Percentiles rank a stretch among this genome's conserved stretches.
Evolutionary conservation across 2,113 vertebrate species (phyloP).

Genomic region (Stigmatopora nigra): DNA sequence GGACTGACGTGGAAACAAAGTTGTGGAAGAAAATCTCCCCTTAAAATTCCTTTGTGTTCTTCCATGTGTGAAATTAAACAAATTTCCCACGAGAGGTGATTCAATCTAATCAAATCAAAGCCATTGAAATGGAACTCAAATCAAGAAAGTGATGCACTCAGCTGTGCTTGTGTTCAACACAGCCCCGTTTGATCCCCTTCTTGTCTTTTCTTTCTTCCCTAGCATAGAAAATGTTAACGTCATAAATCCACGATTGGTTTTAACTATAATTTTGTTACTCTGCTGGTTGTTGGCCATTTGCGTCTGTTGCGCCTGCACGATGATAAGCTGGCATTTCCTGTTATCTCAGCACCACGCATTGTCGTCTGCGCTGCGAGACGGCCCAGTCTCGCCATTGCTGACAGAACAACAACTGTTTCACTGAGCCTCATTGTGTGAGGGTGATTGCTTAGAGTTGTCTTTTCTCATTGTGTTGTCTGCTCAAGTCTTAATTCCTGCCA

Average conservation of each 20-base stretch:
- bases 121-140: conserved; percentile 60
- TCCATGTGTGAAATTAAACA: conserved; percentile 70
- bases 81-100: conserved; percentile 62
- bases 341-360: conserved; percentile 61
- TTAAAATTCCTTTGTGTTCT: conserved; percentile 62
- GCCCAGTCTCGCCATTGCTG: conserved; percentile 43
- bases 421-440: conserved; percentile 45
- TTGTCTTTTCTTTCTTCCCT: not conserved
- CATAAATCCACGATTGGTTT: not conserved
- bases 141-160: conserved; percentile 57
- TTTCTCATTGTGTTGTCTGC: conserved; percentile 46
- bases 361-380: conserved; percentile 57
- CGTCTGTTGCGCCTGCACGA: conserved; percentile 35
- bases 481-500: conserved; percentile 49
- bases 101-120: conserved; percentile 65
- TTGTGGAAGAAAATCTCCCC: conserved; percentile 59
- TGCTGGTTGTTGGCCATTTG: conserved; percentile 20
- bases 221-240: not conserved
- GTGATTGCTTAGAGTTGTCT: conserved; percentile 19
- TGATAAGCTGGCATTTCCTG: conserved; percentile 72
- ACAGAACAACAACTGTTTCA: conserved; percentile 50
- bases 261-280: not conserved
- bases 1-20: conserved; percentile 58
- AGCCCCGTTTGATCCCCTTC: conserved; percentile 35
- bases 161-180: conserved; percentile 43